Percentiles rank a stretch among this genome's conserved stretches.
Evolutionary conservation across 2,888 invertebrate species (phyloP).

Genomic region (Horisme vitalbata): DNA sequence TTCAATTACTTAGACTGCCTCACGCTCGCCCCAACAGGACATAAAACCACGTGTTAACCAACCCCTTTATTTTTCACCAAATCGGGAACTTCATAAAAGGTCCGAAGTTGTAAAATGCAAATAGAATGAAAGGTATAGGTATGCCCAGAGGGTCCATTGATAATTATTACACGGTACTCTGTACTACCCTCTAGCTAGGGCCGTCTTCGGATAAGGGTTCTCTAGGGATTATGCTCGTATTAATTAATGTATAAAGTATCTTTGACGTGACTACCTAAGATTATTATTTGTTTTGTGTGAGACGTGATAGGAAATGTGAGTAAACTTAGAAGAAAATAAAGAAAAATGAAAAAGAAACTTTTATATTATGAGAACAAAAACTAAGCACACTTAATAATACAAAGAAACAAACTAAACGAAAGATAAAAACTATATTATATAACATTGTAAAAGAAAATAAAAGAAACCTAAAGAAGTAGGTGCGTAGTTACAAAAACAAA

Average conservation of each 20-base stretch:
- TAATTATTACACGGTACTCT: conserved; percentile 74
- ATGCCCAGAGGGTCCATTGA: conserved; percentile 73
- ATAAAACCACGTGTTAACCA: conserved; percentile 40
- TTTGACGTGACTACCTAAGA: conserved; percentile 56
- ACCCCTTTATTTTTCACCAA: conserved; percentile 49
- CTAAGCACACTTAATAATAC: too few relatives aligned
- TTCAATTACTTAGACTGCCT: conserved; percentile 18
- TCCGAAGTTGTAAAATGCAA: conserved; percentile 63
- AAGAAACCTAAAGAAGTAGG: too few relatives aligned
- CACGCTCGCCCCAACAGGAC: conserved; percentile 23
- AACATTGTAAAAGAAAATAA: too few relatives aligned
- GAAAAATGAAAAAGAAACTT: too few relatives aligned
- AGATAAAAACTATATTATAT: too few relatives aligned
- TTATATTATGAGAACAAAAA: too few relatives aligned
- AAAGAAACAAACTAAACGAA: too few relatives aligned
- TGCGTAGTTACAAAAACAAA: too few relatives aligned
- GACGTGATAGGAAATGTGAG: conserved; percentile 27
- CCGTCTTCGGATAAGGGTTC: conserved; percentile 60
- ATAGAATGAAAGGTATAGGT: conserved; percentile 47
- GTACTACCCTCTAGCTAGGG: conserved; percentile 30
- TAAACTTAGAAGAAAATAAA: neutral
- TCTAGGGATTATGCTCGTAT: conserved; percentile 59
- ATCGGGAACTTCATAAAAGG: conserved; percentile 50
- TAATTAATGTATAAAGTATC: conserved; percentile 65
- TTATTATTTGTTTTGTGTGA: conserved; percentile 48